These are phyloP conservation scores for Ascidia mentula DNA, from an alignment of 23 tunicate species.

Conservation along the genomic window DNA sequence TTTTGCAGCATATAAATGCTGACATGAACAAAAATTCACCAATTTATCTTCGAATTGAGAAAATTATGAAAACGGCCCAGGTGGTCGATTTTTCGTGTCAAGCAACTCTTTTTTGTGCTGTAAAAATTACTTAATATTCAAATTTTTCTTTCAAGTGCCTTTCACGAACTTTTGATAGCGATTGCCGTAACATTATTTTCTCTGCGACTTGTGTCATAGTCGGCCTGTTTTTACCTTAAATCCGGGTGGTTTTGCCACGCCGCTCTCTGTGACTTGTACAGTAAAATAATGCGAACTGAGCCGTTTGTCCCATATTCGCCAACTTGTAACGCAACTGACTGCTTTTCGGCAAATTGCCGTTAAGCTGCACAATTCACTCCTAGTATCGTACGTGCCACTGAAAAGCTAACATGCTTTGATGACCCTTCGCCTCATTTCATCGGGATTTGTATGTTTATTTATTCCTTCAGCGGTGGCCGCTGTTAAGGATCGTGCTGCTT, in stretches of 20 bases:
- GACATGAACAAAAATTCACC: no score
- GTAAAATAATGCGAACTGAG: not conserved
- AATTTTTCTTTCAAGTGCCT: conserved; percentile 1
- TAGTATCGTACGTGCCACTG: not conserved
- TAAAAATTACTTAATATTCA: no score
- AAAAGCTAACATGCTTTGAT: no score
- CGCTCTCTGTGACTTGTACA: conserved; percentile 13
- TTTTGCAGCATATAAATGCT: no score
- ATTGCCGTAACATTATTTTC: not conserved
- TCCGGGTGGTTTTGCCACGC: not conserved
- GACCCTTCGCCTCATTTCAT: not conserved
- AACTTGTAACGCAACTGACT: not conserved
- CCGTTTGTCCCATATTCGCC: not conserved
- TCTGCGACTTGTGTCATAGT: not conserved
- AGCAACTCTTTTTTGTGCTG: no score
- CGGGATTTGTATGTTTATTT: not conserved
- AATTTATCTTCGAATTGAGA: no score
- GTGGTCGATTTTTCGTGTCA: not conserved
- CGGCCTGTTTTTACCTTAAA: conserved; percentile 5
- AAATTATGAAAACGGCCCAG: no score
- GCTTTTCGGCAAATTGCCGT: not conserved
- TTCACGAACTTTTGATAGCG: not conserved
- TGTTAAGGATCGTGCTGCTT: not conserved
- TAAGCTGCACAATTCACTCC: not conserved
- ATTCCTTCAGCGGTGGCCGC: not conserved